Base-by-base conservation (phyloP, 2,888 invertebrate species). In the Pseudococcus longispinus region DNA sequence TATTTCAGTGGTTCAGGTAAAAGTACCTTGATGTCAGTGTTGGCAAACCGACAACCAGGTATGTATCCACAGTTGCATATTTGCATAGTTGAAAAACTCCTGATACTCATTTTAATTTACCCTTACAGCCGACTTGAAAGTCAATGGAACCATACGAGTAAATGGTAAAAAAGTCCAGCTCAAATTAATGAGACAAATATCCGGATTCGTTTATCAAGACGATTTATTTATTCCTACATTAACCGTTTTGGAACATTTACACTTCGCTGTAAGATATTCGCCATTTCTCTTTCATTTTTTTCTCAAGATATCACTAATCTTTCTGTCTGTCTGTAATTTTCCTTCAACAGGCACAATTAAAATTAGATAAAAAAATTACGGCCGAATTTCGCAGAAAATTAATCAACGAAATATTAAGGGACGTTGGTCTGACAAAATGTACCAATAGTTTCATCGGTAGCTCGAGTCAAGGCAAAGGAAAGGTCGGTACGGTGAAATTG, bases 191-290 rank as follows among this genome's bases (percentile, higher is more conserved):
- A 94, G 94, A 89, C 92, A 93, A 87, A 93, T 96, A 88, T 96
- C 95, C 89, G 97, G 97, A 0, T 98, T 95, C 91, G 96, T 98
- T 92, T 96, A 97, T 89, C 98, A 98, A 90, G 96, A 97, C 88
- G 97, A 98, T 90, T 92, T 97, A 83, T 97, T 98, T 89, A 94
- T 96, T 8, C 95, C 95, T 3, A 94, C 95, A 65, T 92, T 98
- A 88, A 97, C 97, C 0, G 97, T 97, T 32, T 91, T 93, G 88
- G 98, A 98, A 90, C 97, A 98, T 90, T 93, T 98, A 87, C 93
- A 93, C 89, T 95, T 97, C 89, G 96, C 97, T 96, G 97, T 95
- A 91, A 91, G 86, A 4, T 37, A n/a, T 37, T 18, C 18, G 18
- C n/a, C 9, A 26, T 74, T 74, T 74, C 2, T 6, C 32, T 42